Base-by-base conservation (phyloP, 2,113 vertebrate species). In the Synodontis membranacea region DNA sequence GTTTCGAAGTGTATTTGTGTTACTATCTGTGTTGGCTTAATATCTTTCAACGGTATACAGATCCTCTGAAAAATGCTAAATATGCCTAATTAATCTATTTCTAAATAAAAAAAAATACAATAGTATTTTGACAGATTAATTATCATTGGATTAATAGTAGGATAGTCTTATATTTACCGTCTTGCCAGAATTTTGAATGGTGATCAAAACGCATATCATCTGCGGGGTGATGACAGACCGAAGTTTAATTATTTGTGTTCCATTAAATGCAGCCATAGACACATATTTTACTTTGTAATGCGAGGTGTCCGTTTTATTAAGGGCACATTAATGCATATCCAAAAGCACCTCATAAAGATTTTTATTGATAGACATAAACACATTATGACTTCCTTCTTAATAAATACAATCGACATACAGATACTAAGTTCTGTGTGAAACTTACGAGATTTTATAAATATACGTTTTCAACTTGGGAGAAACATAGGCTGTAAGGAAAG, bases 261-360 rank as follows among this genome's bases (percentile, higher is more conserved):
- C 21, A 54, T 66, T 74, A 42, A 85, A 89, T 82, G 25, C 50
- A 86, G 62, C 60, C 50, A 87, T 19, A 89, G 37, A 56, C 46
- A 85, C 54, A 25, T 60, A 91, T 82, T 84, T 92, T 66, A 90
- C 92, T 91, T 94, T 92, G 92, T 93, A 94, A 91, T 94, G 93
- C 94, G 93, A 92, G 92, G 93, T 93, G 95, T 95, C 94, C 94
- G 91, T 96, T 97, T 98, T 98, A 98, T 96, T 97, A 97, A 96
- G 94, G 95, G 94, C 95, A 94, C 95, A 96, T 97, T 97, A 97
- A 97, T 97, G 95, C 96, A 96, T 96, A 98, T 97, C 98, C 97
- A 99, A 97, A 97, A 96, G 94, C 97, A 97, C 97, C 97, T 97
- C 97, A 96, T 99, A 98, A 98, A 98, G 96, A 85, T 96, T 97